These are phyloP conservation scores for Phaedon cochleariae DNA, from an alignment of 2,888 invertebrate genomes.

Conservation along the genomic window DNA sequence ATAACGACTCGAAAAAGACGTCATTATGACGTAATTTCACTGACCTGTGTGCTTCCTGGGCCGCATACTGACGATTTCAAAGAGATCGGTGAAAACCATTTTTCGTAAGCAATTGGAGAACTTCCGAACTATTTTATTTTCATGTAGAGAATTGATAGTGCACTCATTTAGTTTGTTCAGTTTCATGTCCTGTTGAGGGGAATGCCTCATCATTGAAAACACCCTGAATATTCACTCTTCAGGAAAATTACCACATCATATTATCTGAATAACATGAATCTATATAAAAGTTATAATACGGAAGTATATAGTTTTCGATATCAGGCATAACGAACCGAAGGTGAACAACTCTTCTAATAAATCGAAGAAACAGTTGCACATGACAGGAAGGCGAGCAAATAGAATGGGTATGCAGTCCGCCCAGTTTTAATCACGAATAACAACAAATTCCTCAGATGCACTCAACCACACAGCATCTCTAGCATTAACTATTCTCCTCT, in stretches of 20 bases:
- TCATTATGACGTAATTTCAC: no score
- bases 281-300: constrained; percentile 42
- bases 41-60: no score
- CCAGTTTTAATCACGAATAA: constrained; percentile 58
- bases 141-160: no score
- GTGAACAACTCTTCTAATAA: constrained; percentile 50
- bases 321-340: constrained; percentile 45
- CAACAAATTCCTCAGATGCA: constrained; percentile 55
- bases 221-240: no score
- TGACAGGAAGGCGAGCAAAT: constrained; percentile 55
- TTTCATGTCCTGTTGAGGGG: no score
- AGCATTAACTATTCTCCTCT: constrained; percentile 38
- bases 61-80: no score
- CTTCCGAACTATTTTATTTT: no score
- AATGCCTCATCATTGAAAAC: no score
- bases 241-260: not conserved
- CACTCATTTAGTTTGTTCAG: no score
- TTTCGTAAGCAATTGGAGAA: no score
- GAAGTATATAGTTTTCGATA: constrained; percentile 47
- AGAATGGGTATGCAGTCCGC: constrained; percentile 55
- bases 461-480: constrained; percentile 50
- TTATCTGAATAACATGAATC: constrained; percentile 22
- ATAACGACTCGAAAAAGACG: no score
- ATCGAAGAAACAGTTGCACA: constrained; percentile 54
- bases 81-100: no score